phyloP scores from a whole-genome alignment of 2,113 vertebrate genomes.

The Chloropsis cyanopogon region DNA sequence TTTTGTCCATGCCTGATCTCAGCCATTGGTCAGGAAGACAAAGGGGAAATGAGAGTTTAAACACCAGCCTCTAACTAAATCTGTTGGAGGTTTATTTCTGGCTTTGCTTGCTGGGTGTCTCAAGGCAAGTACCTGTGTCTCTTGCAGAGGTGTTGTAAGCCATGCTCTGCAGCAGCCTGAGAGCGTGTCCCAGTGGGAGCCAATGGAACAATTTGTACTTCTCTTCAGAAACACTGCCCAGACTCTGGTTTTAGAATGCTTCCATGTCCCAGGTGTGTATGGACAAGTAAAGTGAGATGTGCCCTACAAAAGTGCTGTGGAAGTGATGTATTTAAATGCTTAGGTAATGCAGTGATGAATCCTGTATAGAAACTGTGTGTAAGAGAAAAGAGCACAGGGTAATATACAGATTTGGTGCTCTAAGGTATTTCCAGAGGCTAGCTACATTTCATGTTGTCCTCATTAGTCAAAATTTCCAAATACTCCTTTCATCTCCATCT shows the following conservation, averaged over 20 bases:
- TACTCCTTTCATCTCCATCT: background rate
- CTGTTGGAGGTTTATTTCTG: background rate
- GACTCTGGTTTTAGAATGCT: background rate
- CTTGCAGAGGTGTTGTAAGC: background rate
- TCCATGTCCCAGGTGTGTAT: background rate
- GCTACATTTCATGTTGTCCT: background rate
- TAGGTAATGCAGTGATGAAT: background rate
- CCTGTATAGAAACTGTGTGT: background rate
- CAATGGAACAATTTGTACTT: background rate
- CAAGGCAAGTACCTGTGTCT: background rate
- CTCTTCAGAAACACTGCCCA: background rate
- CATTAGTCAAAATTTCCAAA: background rate
- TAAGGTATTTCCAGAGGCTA: background rate
- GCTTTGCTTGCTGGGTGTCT: background rate
- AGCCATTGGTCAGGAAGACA: background rate
- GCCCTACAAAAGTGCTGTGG: background rate
- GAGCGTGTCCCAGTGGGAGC: background rate
- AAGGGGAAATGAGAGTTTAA: background rate
- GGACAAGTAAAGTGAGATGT: background rate
- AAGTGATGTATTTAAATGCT: background rate
- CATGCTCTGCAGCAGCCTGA: background rate
- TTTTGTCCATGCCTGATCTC: background rate
- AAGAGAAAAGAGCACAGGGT: background rate
- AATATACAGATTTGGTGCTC: background rate
- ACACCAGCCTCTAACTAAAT: background rate